Base-by-base conservation (phyloP, 2,113 vertebrate genomes). In the Channa argus region DNA sequence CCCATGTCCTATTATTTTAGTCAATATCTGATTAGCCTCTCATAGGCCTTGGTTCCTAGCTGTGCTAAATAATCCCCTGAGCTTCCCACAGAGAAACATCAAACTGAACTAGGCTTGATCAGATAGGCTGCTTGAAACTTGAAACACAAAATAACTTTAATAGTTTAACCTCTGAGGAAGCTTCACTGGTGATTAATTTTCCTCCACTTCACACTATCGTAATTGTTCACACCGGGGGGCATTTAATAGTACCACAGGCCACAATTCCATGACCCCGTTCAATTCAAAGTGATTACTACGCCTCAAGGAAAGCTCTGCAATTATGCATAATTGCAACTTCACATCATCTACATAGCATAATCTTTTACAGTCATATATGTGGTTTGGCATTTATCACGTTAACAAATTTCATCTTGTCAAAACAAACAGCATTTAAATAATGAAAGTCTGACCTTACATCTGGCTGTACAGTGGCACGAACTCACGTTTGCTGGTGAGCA, bases 71-170 rank as follows among this genome's bases (percentile, higher is more conserved):
- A 82, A 77, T 78, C 71, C 69, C 75, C 55, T 45, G 60, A 37
- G 39, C 74, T 61, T 77, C 75, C 72, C 46, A 61, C 60, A 66
- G 79, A 83, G 68, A 66, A 15, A 68, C 66, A 74, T 85, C 73
- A 80, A 77, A 88, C 73, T 71, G 7, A 83, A 79, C 59, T 34
- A 59, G 54, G 54, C 14, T 72, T 79, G 76, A 76, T 84, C 71
- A 80, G 82, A 85, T 52, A 72, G 59, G 50, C 70, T 71, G 75
- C 72, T 79, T 71, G 62, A 79, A 89, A 88, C 75, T 86, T 86
- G 24, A 24, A 24, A 24, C 58, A 82, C 66, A 63, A 76, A 85
- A 78, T 63, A 77, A 80, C 59, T 80, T 79, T 3, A 70, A 76
- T 70, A 85, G 56, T 89, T 88, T 84, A 88, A 88, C 83, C 84